Percentiles rank a stretch among this genome's conserved stretches.
These are phyloP conservation scores for Heliothis virescens DNA, from an alignment of 1,140 invertebrate species.

Conservation along the genomic window DNA sequence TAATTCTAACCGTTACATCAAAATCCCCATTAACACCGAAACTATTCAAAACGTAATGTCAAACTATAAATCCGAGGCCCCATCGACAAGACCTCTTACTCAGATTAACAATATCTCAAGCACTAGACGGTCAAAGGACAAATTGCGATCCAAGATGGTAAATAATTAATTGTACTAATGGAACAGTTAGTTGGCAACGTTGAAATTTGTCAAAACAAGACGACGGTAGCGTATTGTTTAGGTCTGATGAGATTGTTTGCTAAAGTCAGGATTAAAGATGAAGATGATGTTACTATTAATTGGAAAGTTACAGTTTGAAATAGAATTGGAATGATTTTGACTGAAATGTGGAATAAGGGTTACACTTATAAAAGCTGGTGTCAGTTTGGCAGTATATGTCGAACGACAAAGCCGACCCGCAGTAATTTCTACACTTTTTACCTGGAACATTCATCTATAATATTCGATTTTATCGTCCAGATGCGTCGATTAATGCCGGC, in stretches of 20 bases:
- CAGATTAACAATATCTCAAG: constrained; percentile 67
- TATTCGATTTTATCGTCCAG: no score
- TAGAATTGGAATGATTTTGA: neutral
- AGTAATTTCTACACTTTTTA: no score
- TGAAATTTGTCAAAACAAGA: constrained; percentile 76
- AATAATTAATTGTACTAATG: constrained; percentile 84
- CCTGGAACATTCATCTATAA: no score
- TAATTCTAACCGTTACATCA: constrained; percentile 39
- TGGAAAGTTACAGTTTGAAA: neutral
- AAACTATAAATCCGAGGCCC: constrained; percentile 48
- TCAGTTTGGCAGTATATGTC: no score
- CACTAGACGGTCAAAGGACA: constrained; percentile 77
- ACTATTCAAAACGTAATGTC: constrained; percentile 31
- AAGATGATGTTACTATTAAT: neutral
- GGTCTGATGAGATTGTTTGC: constrained; percentile 11
- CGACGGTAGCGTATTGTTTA: constrained; percentile 43
- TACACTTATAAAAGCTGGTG: no score
- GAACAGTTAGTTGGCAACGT: constrained; percentile 76
- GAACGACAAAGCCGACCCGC: no score
- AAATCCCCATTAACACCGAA: constrained; percentile 44
- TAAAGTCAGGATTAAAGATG: neutral
- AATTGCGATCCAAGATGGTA: constrained; percentile 72
- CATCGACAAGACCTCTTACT: constrained; percentile 75
- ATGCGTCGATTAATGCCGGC: no score
- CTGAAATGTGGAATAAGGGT: no score